Conservation (phyloP, 2,113 vertebrate species). For the Ciconia boyciana region DNA sequence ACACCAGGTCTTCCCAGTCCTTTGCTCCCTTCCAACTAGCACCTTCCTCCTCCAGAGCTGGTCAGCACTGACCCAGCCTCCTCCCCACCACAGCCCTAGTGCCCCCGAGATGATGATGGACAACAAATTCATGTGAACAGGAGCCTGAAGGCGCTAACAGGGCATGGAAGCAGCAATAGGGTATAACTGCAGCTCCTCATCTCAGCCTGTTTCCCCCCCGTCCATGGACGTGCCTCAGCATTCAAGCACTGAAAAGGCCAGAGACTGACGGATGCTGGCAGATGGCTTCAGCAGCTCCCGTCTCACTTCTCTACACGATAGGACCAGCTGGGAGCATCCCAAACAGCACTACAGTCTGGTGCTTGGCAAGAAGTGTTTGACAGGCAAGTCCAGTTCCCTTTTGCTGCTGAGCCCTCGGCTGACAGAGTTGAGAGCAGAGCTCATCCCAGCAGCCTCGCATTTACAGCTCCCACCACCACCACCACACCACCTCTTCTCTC, state of each 20-base stretch:
- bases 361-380: not conserved
- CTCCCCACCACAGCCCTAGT: not conserved
- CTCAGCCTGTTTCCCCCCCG: not conserved
- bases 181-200: not conserved
- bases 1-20: not conserved
- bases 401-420: not conserved
- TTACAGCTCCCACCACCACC: not conserved
- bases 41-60: not conserved
- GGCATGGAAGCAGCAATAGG: rapidly evolving
- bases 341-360: not conserved
- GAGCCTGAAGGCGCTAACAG: not conserved
- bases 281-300: not conserved
- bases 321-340: not conserved
- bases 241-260: not conserved
- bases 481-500: not conserved
- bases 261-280: not conserved
- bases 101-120: rapidly evolving
- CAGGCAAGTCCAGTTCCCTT: not conserved
- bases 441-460: not conserved
- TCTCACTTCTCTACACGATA: rapidly evolving
- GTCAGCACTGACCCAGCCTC: not conserved
- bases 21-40: not conserved
- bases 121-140: rapidly evolving
- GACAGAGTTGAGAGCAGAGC: not conserved
- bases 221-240: rapidly evolving